Percentiles rank a stretch among this genome's conserved stretches.
Evolutionary conservation across 2,113 vertebrate genomes (phyloP).

Genomic region (Clarias macrocephalus): DNA sequence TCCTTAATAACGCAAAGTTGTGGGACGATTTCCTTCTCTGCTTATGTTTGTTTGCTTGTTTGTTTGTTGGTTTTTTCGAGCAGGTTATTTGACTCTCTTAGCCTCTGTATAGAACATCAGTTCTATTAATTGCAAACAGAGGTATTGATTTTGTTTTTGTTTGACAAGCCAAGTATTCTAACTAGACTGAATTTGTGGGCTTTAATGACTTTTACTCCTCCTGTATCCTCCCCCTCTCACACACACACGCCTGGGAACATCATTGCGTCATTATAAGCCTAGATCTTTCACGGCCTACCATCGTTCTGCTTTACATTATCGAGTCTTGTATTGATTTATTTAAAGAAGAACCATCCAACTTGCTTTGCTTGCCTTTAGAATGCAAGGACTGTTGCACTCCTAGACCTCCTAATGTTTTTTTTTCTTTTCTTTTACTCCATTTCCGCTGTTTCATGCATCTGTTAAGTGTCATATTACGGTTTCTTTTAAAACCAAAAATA

Average conservation of each 20-base stretch:
- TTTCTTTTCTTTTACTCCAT: conserved; percentile 15
- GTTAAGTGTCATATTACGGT: conserved; percentile 60
- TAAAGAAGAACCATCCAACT: conserved; percentile 4
- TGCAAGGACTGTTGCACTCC: conserved; percentile 66
- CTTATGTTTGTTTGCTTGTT: background rate
- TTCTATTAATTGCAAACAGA: conserved; percentile 9
- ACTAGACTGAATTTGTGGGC: conserved; percentile 55
- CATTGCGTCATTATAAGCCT: conserved; percentile 26
- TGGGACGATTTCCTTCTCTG: conserved; percentile 55
- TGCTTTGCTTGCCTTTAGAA: conserved; percentile 13
- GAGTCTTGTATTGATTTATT: background rate
- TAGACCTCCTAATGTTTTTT: conserved; percentile 47
- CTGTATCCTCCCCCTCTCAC: conserved; percentile 7
- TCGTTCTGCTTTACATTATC: background rate
- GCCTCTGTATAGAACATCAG: conserved; percentile 59
- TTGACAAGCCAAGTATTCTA: background rate
- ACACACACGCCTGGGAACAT: conserved; percentile 15
- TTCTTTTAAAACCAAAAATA: conserved; percentile 60
- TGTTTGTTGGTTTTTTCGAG: conserved; percentile 45
- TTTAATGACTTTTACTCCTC: conserved; percentile 57
- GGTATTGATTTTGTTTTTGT: conserved; percentile 29
- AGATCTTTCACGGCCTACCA: background rate
- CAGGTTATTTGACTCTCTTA: conserved; percentile 52
- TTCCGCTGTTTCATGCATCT: conserved; percentile 16
- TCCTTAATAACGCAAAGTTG: conserved; percentile 39